Conservation (phyloP, 2,113 vertebrate species). For the Carollia perspicillata region DNA sequence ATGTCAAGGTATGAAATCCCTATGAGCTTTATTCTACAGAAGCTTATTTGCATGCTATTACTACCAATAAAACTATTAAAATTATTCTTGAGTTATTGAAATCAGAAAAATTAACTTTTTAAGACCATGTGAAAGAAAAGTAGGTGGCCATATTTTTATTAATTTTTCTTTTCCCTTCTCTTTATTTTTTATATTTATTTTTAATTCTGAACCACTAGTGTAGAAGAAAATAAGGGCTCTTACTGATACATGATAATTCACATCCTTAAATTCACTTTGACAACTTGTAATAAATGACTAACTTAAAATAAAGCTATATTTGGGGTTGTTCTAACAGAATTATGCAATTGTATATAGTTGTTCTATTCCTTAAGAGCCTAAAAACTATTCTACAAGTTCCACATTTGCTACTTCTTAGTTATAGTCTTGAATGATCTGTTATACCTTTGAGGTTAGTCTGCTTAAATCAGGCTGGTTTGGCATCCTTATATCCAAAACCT, state of each 20-base stretch:
- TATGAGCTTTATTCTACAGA: neutral
- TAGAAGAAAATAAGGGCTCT: neutral
- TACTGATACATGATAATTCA: neutral
- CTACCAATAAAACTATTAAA: neutral
- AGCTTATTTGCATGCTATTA: neutral
- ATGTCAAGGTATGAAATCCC: constrained; percentile 6
- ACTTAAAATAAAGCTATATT: neutral
- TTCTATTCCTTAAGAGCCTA: neutral
- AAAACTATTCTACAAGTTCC: neutral
- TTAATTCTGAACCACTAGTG: neutral
- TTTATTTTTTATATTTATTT: neutral
- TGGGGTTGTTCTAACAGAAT: neutral
- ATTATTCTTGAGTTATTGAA: neutral
- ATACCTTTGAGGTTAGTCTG: neutral
- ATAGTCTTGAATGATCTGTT: neutral
- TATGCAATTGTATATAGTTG: neutral
- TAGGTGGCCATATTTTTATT: neutral
- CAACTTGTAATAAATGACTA: neutral
- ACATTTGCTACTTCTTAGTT: neutral
- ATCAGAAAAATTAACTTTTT: neutral
- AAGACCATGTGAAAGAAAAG: neutral
- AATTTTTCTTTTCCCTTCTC: neutral
- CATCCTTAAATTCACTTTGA: neutral
- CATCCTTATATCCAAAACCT: neutral
- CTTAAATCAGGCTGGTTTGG: neutral